Percentiles rank a stretch among this genome's conserved stretches.
Conservation (phyloP, 2,113 vertebrate species). For the Eurystomus gularis region DNA sequence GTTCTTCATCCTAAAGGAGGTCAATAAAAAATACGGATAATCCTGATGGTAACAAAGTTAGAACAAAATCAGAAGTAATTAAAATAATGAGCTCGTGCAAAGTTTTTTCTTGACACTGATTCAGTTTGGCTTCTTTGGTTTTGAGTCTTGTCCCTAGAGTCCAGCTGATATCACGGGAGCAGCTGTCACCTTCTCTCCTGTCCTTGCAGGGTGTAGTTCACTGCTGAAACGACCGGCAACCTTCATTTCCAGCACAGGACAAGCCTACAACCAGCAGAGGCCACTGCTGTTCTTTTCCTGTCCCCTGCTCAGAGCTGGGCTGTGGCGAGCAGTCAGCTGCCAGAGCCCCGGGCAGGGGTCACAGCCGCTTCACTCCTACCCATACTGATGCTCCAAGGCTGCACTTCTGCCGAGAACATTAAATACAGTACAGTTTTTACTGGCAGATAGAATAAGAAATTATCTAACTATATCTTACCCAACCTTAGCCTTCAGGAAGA, state of each 20-base stretch:
- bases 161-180: background rate
- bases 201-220: background rate
- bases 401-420: background rate
- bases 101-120: background rate
- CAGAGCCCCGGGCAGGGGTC: background rate
- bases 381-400: background rate
- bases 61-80: background rate
- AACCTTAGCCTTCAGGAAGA: constrained; percentile 8
- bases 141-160: background rate
- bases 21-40: background rate
- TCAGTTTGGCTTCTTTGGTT: background rate
- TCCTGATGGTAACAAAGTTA: background rate
- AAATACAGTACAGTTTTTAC: background rate
- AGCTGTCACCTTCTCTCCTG: background rate
- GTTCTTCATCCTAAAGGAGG: background rate
- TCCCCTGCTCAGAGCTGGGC: background rate
- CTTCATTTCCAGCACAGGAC: background rate
- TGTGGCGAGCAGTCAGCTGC: background rate
- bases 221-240: background rate
- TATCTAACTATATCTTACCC: background rate
- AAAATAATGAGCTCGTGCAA: background rate
- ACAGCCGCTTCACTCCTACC: background rate
- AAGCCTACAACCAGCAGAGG: constrained; percentile 28
- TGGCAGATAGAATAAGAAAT: background rate
- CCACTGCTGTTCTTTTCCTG: constrained; percentile 39